Base-by-base conservation (phyloP, 2,888 invertebrate genomes). In the Megamerina dolium region DNA sequence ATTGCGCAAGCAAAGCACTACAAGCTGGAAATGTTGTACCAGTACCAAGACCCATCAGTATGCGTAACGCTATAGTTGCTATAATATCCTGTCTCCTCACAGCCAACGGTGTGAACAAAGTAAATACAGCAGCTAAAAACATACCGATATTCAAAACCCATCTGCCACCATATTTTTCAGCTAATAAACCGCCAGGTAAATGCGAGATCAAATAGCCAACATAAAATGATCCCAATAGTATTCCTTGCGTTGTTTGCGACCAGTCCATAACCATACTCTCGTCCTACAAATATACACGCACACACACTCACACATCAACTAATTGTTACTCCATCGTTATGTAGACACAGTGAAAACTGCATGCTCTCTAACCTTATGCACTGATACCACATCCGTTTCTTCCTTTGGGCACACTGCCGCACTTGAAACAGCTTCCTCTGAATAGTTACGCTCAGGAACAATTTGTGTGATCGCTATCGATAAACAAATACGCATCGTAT, bases 11-110 rank as follows among this genome's bases (percentile, higher is more conserved):
- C 71, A 89, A 73, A 0, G 82, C 81, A 57, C 84, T 87, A 54
- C 93, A 74, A 1, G 92, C 88, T 10, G 86, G 88, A 64, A 82
- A 87, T 0, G 85, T 85, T 8, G 84, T 83, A 18, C 87, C 87
- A 76, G 90, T 87, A 45, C 87, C 86, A 1, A 88, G 72, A 12
- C 90, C 90, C 72, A 87, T 85, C 4, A 87, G 54, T 2, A 88
- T 76, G 42, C 90, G 75, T 12, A 87, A 57, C 2, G 76, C 70
- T 12, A 89, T 81, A 2, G 80, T 83, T 1, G 84, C 57, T 2
- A 63, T 46, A 5, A 33, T 12, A 19, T 73, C 72, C 23, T 8
- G 23, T 10, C 6, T 23, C 10, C 8, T 8, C 2, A 88, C 83
- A 2, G 81, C 77, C 51, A 81, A 64, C 0, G 91, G 91, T 0